These are phyloP conservation scores for Odontocolon sp. DNA, from an alignment of 2,888 invertebrate genomes.

Conservation along the genomic window DNA sequence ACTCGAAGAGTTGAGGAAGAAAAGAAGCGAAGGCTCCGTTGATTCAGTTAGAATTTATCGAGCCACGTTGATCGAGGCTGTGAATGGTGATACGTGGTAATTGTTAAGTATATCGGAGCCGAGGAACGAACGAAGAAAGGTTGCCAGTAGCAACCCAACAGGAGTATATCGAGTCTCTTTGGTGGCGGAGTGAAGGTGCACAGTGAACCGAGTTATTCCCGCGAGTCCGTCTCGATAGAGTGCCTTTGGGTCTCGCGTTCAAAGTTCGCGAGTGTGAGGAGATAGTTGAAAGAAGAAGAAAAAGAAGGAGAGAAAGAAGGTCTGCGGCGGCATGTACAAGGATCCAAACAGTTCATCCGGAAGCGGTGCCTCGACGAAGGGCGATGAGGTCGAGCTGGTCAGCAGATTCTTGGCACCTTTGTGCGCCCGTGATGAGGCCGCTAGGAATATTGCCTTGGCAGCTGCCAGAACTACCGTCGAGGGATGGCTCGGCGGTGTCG, in stretches of 20 bases:
- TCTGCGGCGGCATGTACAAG: constrained; percentile 71
- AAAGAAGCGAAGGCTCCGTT: constrained; percentile 36
- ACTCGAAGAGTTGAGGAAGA: neutral
- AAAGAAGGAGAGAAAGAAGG: constrained; percentile 1
- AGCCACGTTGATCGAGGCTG: constrained; percentile 59
- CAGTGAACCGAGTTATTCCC: constrained; percentile 16
- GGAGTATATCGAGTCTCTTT: constrained; percentile 5
- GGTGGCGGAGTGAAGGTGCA: neutral
- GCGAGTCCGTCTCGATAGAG: constrained; percentile 36
- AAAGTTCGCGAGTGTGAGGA: neutral
- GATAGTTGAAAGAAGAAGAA: neutral
- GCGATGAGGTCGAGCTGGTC: constrained; percentile 81
- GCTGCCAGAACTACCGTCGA: constrained; percentile 82
- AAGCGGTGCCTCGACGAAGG: constrained; percentile 73
- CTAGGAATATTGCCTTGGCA: constrained; percentile 82
- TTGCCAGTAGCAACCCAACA: neutral
- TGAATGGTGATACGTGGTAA: constrained; percentile 46
- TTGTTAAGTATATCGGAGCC: constrained; percentile 31
- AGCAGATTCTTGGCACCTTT: constrained; percentile 82
- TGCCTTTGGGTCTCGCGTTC: constrained; percentile 37
- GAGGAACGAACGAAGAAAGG: neutral
- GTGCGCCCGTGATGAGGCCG: constrained; percentile 82
- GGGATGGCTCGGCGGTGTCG: constrained; percentile 83
- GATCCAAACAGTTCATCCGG: constrained; percentile 69
- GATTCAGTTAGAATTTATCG: constrained; percentile 49